Evolutionary conservation across 2,113 vertebrate species (phyloP).

Genomic region (Calyptommatus sinebrachiatus): DNA sequence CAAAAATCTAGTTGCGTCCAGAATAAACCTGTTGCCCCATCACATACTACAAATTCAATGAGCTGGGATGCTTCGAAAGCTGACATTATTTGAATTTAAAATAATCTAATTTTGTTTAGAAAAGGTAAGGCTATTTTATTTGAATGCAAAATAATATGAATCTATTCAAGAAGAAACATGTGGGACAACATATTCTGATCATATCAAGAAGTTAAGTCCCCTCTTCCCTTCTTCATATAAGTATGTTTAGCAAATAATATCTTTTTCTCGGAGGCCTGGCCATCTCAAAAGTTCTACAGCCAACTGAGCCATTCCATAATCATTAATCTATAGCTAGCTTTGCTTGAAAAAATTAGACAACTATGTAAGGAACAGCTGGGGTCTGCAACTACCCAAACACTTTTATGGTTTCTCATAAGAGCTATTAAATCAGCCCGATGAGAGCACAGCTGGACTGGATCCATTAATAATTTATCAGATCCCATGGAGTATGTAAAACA

Average conservation of each 20-base stretch:
- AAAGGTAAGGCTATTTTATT: no score
- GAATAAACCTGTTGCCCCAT: no score
- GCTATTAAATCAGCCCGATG: conserved; percentile 81
- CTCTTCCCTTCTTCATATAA: conserved; percentile 27
- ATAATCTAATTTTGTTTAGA: no score
- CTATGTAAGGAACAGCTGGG: conserved; percentile 74
- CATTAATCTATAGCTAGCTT: conserved; percentile 76
- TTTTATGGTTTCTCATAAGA: conserved; percentile 81
- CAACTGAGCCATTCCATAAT: conserved; percentile 72
- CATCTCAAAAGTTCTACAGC: conserved; percentile 61
- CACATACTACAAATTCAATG: no score
- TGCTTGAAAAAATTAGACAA: conserved; percentile 73
- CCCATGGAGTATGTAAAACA: conserved; percentile 73
- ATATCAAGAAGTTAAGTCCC: conserved; percentile 42
- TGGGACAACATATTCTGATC: conserved; percentile 33
- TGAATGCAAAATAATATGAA: conserved; percentile 5
- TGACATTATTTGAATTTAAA: no score
- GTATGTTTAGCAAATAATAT: conserved; percentile 58
- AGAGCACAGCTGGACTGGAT: conserved; percentile 80
- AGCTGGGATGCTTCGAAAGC: no score
- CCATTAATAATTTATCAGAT: conserved; percentile 77
- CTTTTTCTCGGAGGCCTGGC: conserved; percentile 45
- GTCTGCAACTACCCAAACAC: conserved; percentile 73
- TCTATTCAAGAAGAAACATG: not conserved
- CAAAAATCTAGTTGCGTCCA: no score